Evolutionary conservation across 2,888 invertebrate genomes (phyloP), one percentile per base, ranked within the genome.

Genomic region (Rotaria macrura): DNA sequence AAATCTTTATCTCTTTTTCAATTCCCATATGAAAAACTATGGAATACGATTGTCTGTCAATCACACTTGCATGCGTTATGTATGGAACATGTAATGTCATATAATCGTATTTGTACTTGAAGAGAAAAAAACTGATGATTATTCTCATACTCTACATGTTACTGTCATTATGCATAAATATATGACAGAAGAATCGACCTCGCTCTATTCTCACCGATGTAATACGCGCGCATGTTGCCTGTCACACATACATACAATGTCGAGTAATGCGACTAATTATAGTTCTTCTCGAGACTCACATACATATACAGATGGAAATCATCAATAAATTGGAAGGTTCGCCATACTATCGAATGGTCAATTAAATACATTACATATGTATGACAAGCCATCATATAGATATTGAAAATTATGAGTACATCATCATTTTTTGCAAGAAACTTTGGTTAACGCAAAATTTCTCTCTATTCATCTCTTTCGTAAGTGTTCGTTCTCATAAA

Each of bases 201-300:
- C 65, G 65, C 38, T 9, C 65, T 65, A 14, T 65, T 65, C 65
- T 65, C 65, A 65, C 65, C 65, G 65, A 65, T 65, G 65, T 65
- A 65, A 65, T 34, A 65, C 38, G 34, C 34, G 29, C 29, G 34
- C 65, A 34, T 65, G 65, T 65, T 65, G 65, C 65, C 17, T 65
- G 65, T 65, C 65, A 65, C 65, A 65, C 34, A 65, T 29, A 17
- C 20, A 65, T 34, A 34, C 34, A 34, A 65, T 34, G 65, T 65
- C 65, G 65, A 65, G 34, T 34, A 65, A 65, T 34, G 65, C 65
- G 65, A 65, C 65, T 65, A 65, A 65, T 65, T 65, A 65, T 65
- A 34, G 34, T 17, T 65, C 65, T 65, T 65, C 12, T 5, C 17
- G 38, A 65, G 65, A 65, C 34, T 34, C 38, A 29, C 20, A 65